A percentile compares a stretch with the other conserved stretches of the same genome.
Conservation (phyloP, 2,888 invertebrate genomes). For the Hypolimnas misippus region DNA sequence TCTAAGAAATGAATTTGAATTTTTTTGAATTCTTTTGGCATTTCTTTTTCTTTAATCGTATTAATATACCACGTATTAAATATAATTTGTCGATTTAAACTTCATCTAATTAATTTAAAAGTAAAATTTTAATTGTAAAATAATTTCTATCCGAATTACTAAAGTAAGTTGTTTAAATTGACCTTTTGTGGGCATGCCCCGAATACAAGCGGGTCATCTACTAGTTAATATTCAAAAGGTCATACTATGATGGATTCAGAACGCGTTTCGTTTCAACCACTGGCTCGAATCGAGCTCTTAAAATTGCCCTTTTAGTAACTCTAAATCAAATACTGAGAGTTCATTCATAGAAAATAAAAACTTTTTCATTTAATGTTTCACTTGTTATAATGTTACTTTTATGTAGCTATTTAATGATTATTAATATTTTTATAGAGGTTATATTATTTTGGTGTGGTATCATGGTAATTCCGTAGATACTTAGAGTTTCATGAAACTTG, state of each 20-base stretch:
- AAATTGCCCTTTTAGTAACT: conserved; percentile 60
- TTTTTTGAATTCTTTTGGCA: not conserved
- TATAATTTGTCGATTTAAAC: not conserved
- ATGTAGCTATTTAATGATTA: not conserved
- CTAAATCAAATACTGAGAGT: conserved; percentile 16
- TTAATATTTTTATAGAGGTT: not conserved
- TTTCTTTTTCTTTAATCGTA: not conserved
- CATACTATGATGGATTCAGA: conserved; percentile 74
- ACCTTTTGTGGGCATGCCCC: conserved; percentile 64
- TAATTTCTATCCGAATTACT: conserved; percentile 40
- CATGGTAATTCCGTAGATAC: not conserved
- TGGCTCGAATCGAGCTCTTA: conserved; percentile 54
- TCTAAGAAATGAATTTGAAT: conserved; percentile 47
- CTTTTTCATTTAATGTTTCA: not conserved
- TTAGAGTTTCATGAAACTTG: no score
- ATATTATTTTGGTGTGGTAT: not conserved
- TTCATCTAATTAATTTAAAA: not conserved
- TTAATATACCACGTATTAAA: not conserved
- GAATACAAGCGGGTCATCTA: conserved; percentile 74
- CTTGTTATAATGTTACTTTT: not conserved
- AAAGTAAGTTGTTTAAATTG: conserved; percentile 65
- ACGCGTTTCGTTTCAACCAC: conserved; percentile 65
- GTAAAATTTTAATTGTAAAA: not conserved
- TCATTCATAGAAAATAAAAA: not conserved
- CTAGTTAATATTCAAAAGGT: conserved; percentile 81